Conservation (phyloP, 2,888 invertebrate genomes). For the Autographa pulchrina region DNA sequence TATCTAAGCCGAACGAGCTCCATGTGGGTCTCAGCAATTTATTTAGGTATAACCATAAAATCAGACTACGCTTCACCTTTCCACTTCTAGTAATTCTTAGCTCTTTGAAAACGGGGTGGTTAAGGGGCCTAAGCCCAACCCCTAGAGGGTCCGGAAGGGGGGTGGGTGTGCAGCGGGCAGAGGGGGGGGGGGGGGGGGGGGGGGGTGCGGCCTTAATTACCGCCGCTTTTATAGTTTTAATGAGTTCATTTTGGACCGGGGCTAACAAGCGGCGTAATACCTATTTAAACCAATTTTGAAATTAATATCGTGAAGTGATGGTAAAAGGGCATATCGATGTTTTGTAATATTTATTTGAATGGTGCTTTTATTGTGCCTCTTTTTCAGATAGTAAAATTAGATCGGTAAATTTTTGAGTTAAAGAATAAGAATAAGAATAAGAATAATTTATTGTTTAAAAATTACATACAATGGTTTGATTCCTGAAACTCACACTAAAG, state of each 20-base stretch:
- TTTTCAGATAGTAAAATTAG: background rate
- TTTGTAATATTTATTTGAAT: conserved; percentile 16
- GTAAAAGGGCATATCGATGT: conserved; percentile 67
- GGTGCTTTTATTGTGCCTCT: too few relatives aligned
- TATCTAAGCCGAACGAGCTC: too few relatives aligned
- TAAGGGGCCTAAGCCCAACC: conserved; percentile 73
- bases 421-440: too few relatives aligned
- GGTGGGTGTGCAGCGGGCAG: conserved; percentile 64
- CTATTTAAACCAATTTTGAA: conserved; percentile 89
- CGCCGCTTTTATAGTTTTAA: conserved; percentile 93
- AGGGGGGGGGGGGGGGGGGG: conserved; percentile 69
- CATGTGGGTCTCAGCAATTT: too few relatives aligned
- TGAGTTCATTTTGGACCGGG: conserved; percentile 92
- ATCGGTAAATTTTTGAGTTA: background rate
- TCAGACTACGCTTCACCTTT: conserved; percentile 18
- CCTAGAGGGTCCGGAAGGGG: conserved; percentile 67
- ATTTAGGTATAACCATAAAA: too few relatives aligned
- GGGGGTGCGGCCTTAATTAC: conserved; percentile 90
- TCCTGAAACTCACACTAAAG: too few relatives aligned
- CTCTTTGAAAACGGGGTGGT: conserved; percentile 66
- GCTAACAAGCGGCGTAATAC: conserved; percentile 90
- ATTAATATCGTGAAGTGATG: conserved; percentile 85
- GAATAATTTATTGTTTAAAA: too few relatives aligned
- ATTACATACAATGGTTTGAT: too few relatives aligned
- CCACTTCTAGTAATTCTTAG: conserved; percentile 27